Evolutionary conservation across 2,888 invertebrate species (phyloP).

Genomic region (Pristionchus arcanus): DNA sequence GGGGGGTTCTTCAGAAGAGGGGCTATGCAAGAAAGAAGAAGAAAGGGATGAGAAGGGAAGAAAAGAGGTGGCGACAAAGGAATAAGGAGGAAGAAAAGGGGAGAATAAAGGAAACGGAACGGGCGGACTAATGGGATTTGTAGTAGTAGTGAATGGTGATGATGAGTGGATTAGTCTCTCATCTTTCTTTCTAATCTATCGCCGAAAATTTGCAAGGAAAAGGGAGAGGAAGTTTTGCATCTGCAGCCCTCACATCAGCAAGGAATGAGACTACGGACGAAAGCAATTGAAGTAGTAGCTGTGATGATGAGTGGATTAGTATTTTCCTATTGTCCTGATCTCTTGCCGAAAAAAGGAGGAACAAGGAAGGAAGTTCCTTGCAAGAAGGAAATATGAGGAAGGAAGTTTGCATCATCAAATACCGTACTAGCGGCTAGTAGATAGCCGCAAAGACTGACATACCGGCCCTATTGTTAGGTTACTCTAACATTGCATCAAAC

Average conservation of each 20-base stretch:
- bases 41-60: conserved; percentile 24
- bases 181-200: too few relatives aligned
- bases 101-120: not conserved
- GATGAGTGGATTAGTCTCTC: not conserved
- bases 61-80: conserved; percentile 41
- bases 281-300: too few relatives aligned
- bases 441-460: too few relatives aligned
- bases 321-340: too few relatives aligned
- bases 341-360: too few relatives aligned
- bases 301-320: too few relatives aligned
- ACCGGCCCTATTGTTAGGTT: too few relatives aligned
- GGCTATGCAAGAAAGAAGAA: not conserved
- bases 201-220: not conserved
- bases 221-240: not conserved
- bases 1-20: not conserved
- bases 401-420: too few relatives aligned
- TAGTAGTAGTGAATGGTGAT: not conserved
- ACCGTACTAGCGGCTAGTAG: too few relatives aligned
- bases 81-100: not conserved
- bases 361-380: too few relatives aligned
- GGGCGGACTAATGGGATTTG: conserved; percentile 2
- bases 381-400: too few relatives aligned
- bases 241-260: not conserved
- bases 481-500: not conserved
- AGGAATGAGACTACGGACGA: too few relatives aligned